Evolutionary conservation across 2,797 vertebrate species (phyloP), one percentile per base, ranked within the genome.

Genomic region (Selene dorsalis): DNA sequence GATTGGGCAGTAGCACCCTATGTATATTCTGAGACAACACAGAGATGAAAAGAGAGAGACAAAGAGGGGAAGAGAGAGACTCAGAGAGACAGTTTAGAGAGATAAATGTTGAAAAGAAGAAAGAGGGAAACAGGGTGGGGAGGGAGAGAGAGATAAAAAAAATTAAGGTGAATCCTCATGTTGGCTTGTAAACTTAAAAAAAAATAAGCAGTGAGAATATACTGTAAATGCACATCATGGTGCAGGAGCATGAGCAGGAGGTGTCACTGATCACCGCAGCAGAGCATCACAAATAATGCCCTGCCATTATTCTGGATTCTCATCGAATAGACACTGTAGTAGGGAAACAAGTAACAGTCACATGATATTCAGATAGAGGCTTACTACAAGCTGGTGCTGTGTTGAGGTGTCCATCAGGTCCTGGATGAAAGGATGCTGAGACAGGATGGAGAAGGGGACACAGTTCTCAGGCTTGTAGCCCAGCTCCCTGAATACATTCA

Each of bases 371-470:
- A 16, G 16, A 35, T 6, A 35, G n/a, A 60, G 18, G 83, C 80
- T 66, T 68, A 85, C 91, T 78, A 93, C 83, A 69, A 98, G 92
- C 73, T 93, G 94, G 81, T 96, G 93, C 20, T 89, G 92, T 50
- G 89, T 81, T 32, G 93, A 94, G 0, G 20, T 91, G 26, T 93
- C 93, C 77, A 97, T 95, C 75, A 97, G 88, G 28, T 91, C 82
- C 83, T 96, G 93, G 69, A 96, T 91, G 55, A 94, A 93, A 76
- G 95, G 94, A 86, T 97, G 96, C 71, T 95, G 93, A 84, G 95
- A 91, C 72, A 98, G 93, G 41, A 93, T 9, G 16, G 88, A 87
- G 90, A 96, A 88, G 24, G 95, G 90, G 64, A 96, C 66, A 11
- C 89, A 73, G n/a, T 94, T 92, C 53, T 95, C 86, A 4, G 87